Percentiles rank a stretch among this genome's conserved stretches.
These are phyloP conservation scores for Scaptomyza caliginosa DNA, from an alignment of 2,888 invertebrate species.

Conservation along the genomic window DNA sequence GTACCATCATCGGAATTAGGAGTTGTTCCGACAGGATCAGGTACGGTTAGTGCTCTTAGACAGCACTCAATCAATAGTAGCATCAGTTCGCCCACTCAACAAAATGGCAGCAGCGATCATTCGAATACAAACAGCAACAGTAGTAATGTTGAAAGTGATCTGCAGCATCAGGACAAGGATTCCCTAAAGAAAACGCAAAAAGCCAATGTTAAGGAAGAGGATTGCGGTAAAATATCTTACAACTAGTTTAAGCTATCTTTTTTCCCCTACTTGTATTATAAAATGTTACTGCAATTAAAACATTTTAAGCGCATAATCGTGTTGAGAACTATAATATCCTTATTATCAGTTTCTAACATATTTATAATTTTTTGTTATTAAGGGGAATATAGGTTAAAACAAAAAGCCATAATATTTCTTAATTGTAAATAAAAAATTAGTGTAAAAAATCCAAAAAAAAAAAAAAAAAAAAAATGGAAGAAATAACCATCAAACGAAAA, in stretches of 20 bases:
- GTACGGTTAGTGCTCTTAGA: not conserved
- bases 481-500: no score
- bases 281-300: no score
- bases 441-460: no score
- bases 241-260: not conserved
- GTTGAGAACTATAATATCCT: no score
- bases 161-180: constrained; percentile 49
- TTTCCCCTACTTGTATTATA: no score
- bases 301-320: no score
- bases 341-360: no score
- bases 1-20: not conserved
- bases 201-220: constrained; percentile 66
- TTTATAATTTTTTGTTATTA: no score
- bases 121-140: constrained; percentile 56
- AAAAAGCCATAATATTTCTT: no score
- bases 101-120: constrained; percentile 27
- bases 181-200: constrained; percentile 47
- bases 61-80: constrained; percentile 6
- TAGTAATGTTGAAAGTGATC: constrained; percentile 63
- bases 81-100: constrained; percentile 43
- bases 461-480: no score
- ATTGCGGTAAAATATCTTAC: constrained; percentile 55
- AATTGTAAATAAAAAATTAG: no score
- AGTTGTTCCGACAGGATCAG: not conserved
- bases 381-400: no score